A percentile compares a stretch with the other conserved stretches of the same genome.
These are phyloP conservation scores for Indicator maculatus DNA, from an alignment of 2,113 vertebrate species.

Conservation along the genomic window DNA sequence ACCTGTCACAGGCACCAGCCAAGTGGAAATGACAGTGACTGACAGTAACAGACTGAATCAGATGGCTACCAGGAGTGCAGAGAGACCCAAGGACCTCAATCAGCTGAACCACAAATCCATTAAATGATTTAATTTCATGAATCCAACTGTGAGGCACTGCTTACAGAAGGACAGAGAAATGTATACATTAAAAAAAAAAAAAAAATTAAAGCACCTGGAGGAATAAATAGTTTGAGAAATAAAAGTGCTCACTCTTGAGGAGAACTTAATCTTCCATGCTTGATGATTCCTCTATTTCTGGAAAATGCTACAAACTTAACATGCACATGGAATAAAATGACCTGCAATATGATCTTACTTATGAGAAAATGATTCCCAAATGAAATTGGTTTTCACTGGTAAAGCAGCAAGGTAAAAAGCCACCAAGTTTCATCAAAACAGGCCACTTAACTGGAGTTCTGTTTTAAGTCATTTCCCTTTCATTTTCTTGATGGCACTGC, in stretches of 20 bases:
- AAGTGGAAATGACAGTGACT: conserved; percentile 78
- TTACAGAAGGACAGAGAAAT: conserved; percentile 41
- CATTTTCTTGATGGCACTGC: not conserved
- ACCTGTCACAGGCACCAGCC: conserved; percentile 59
- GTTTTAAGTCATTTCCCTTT: not conserved
- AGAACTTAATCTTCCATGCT: not conserved
- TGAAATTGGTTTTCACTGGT: not conserved
- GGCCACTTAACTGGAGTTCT: not conserved
- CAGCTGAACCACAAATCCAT: conserved; percentile 74
- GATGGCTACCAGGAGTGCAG: conserved; percentile 60
- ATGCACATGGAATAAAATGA: not conserved
- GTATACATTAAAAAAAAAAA: not conserved
- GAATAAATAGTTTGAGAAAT: not conserved
- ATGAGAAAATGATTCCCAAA: not conserved
- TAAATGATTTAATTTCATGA: conserved; percentile 77
- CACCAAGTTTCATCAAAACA: not conserved
- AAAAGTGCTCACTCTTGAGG: not conserved
- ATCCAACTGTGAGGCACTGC: conserved; percentile 68
- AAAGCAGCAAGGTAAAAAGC: not conserved
- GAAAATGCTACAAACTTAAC: not conserved
- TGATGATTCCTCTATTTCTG: not conserved
- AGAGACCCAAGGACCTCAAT: conserved; percentile 70
- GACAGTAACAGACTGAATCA: conserved; percentile 73
- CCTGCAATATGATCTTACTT: not conserved
- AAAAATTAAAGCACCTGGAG: conserved; percentile 35